Base-by-base conservation (phyloP, 1,140 invertebrate genomes). In the Sitobion miscanthi region DNA sequence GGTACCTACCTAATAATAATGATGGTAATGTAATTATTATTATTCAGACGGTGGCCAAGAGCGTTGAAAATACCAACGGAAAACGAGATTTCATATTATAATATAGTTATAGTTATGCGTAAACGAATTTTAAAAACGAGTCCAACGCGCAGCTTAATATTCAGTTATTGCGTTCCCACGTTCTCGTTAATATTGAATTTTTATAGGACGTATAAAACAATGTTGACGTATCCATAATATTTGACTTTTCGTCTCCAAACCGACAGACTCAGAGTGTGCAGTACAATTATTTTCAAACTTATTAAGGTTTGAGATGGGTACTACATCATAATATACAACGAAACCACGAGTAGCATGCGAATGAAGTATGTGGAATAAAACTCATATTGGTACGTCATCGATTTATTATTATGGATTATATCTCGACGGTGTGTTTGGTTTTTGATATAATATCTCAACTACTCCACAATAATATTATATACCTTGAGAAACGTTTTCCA, bases 401-500 rank as follows among this genome's bases (percentile, higher is more conserved):
- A 17, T 77, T 23, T 83, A 83, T 83, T 38, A 38, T 38, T 23
- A 17, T 23, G 2, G 7, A 45, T 11, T 45, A 85, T 23, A 85
- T 14, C 42, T 25, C 4, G 23, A 85, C 38, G 11, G 9, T 45
- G 8, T 85, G 42, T 42, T 85, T 42, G 42, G 9, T 85, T 87
- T 87, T n/a, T 77, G 62, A 77, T 77, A 77, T 77, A 30, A 23
- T 49, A 87, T 87, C 30, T 38, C 35, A 4, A 83, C 77, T 38
- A 83, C 20, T 38, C 35, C 21, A 38, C 20, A 38, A 23, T 38
- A 62, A 62, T 62, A 42, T 17, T 1, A 54, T 85, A 49, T 35
- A 20, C 86, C 86, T 87, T 87, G 86, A 87, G 14, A 49, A 52
- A 87, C 47, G 30, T 87, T 87, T 49, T 87, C 47, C 86, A 49